Evolutionary conservation across 2,888 invertebrate species (phyloP).

Genomic region (Pristionchus mayeri): DNA sequence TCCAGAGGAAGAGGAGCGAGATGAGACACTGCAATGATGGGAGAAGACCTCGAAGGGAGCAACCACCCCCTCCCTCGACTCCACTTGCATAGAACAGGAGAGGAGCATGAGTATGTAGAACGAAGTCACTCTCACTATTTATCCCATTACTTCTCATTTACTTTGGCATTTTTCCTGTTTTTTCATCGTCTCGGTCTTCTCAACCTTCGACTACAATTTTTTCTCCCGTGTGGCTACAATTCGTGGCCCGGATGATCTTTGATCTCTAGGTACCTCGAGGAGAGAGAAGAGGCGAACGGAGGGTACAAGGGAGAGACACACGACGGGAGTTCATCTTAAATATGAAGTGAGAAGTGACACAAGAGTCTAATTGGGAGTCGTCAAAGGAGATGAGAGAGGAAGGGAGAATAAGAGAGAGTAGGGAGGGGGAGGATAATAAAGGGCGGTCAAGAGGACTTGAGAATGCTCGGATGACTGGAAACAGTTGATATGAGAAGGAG

Average conservation of each 20-base stretch:
- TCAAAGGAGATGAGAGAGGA: neutral
- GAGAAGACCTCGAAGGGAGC: neutral
- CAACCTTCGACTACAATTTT: neutral
- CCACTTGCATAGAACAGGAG: neutral
- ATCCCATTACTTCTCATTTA: no score
- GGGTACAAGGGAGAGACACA: conserved; percentile 40
- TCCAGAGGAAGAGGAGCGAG: conserved; percentile 2
- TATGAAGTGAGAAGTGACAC: neutral
- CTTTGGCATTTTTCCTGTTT: neutral
- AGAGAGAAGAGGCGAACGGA: conserved; percentile 40
- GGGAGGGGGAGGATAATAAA: neutral
- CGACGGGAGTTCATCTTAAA: conserved; percentile 48
- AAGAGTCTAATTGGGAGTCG: neutral
- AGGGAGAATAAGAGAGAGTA: neutral
- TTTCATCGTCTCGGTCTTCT: neutral
- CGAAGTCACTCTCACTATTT: no score
- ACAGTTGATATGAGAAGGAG: conserved; percentile 35
- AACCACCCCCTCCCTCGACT: neutral
- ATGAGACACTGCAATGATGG: neutral
- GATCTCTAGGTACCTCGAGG: conserved; percentile 16
- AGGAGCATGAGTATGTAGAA: no score
- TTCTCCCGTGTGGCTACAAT: neutral
- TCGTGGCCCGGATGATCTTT: neutral
- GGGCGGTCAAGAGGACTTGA: conserved; percentile 9
- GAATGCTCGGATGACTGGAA: conserved; percentile 22